Percentiles rank a stretch among this genome's conserved stretches.
phyloP scores from a whole-genome alignment of 2,797 vertebrate species.

The Anabacerthia variegaticeps region DNA sequence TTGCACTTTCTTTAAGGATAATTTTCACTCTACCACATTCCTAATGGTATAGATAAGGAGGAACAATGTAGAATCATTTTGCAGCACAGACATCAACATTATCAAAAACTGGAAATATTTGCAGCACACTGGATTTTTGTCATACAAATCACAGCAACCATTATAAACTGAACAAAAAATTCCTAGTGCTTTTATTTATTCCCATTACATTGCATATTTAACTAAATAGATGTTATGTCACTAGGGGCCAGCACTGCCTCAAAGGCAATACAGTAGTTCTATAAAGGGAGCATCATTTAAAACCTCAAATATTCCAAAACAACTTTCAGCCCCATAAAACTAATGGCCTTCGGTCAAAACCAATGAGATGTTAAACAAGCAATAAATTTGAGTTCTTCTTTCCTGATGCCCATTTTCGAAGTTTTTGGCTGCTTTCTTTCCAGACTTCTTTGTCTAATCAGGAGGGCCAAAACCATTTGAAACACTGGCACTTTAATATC shows the following conservation, averaged over 20 bases:
- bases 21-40: slow-evolving; percentile 40
- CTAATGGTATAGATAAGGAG: slow-evolving; percentile 22
- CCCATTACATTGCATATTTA: background rate
- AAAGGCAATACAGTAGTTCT: background rate
- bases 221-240: background rate
- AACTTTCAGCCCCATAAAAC: background rate
- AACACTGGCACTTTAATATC: background rate
- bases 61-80: background rate
- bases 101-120: background rate
- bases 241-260: background rate
- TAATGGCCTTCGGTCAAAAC: background rate
- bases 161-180: background rate
- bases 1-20: slow-evolving; percentile 19
- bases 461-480: background rate
- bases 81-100: background rate
- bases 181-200: background rate
- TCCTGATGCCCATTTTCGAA: background rate
- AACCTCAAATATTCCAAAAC: background rate
- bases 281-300: background rate
- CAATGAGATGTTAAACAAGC: background rate
- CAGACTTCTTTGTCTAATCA: background rate
- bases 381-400: background rate
- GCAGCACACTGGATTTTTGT: background rate
- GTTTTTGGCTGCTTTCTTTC: background rate
- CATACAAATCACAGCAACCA: background rate